These are phyloP conservation scores for Syrmaticus mikado DNA, from an alignment of 2,113 vertebrate species.

Conservation along the genomic window DNA sequence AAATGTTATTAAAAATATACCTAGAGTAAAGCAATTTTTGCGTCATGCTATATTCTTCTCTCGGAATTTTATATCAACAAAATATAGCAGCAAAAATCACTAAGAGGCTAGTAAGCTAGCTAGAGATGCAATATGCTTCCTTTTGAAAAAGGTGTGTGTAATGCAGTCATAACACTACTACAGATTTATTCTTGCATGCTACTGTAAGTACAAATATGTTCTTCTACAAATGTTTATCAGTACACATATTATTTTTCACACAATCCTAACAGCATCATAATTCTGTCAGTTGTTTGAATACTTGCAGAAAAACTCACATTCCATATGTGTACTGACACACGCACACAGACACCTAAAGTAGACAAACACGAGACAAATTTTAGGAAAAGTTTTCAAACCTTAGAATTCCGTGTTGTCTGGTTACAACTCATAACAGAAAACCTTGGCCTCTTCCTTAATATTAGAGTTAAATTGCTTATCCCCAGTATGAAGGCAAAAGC, in stretches of 20 bases:
- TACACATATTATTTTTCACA: not conserved
- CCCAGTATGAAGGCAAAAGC: not conserved
- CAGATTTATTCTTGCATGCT: not conserved
- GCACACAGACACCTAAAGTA: not conserved
- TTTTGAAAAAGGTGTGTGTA: not conserved
- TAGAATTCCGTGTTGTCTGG: not conserved
- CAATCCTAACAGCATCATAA: not conserved
- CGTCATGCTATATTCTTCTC: not conserved
- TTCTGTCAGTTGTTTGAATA: not conserved
- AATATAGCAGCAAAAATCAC: not conserved
- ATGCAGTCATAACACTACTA: not conserved
- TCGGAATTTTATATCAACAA: not conserved
- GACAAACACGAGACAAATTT: not conserved
- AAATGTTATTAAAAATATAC: not conserved
- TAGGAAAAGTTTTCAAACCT: not conserved
- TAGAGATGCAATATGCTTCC: not conserved
- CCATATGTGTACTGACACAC: rapidly evolving
- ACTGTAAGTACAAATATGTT: not conserved
- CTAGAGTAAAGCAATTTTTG: not conserved
- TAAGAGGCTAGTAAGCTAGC: not conserved
- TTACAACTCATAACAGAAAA: not conserved
- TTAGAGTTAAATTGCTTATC: not conserved
- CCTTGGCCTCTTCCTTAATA: not conserved
- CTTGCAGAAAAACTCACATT: too few relatives aligned
- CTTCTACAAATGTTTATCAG: not conserved